Evolutionary conservation across 64 coral and sea anemone genomes (phyloP).

Genomic region (Porites lutea): DNA sequence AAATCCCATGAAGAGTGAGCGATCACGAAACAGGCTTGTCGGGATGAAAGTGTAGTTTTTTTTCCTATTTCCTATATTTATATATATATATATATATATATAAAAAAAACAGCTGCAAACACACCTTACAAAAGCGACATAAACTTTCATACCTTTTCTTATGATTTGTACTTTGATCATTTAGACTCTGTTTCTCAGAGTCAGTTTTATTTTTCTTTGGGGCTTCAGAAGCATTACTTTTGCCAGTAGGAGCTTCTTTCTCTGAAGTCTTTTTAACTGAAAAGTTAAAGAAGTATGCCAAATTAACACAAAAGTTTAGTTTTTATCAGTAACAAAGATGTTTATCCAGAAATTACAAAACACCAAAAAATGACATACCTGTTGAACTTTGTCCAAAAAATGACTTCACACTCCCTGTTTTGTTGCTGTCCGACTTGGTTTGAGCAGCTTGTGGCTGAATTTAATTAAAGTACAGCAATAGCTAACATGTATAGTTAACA

Average conservation of each 20-base stretch:
- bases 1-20: no score
- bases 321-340: no score
- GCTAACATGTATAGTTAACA: no score
- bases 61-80: no score
- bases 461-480: neutral
- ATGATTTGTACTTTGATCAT: neutral
- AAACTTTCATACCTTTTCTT: slow-evolving; percentile 24
- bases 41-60: no score
- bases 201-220: neutral
- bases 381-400: slow-evolving; percentile 62
- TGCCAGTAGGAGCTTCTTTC: neutral
- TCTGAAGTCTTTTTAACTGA: slow-evolving; percentile 13
- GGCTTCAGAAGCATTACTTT: neutral
- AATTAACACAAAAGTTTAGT: neutral
- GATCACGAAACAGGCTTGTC: no score
- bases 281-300: neutral
- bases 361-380: slow-evolving; percentile 9
- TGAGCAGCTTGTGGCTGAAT: slow-evolving; percentile 11
- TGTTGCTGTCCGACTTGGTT: neutral
- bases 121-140: no score
- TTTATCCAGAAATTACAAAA: neutral
- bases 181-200: neutral
- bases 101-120: no score
- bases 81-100: no score
- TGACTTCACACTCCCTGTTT: slow-evolving; percentile 50